phyloP scores from a whole-genome alignment of 2,888 invertebrate species.

The Cryptus armator region DNA sequence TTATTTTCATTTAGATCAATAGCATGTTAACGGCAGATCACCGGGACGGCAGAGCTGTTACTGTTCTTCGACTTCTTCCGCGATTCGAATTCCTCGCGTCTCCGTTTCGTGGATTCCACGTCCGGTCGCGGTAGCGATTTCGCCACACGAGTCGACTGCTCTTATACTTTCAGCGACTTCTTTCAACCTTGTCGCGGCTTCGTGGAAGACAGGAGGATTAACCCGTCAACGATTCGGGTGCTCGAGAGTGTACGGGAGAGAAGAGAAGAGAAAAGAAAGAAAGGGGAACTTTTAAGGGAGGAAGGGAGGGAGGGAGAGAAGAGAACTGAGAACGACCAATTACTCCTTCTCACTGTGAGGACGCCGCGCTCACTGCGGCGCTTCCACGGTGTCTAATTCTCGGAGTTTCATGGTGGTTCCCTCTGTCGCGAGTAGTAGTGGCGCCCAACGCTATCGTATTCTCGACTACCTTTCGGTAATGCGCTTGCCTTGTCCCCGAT shows the following conservation, averaged over 20 bases:
- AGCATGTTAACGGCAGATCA: not conserved
- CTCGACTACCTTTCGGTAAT: constrained; percentile 80
- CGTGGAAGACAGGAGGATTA: constrained; percentile 83
- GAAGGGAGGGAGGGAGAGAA: constrained; percentile 9
- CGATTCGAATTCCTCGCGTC: constrained; percentile 55
- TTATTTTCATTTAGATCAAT: not conserved
- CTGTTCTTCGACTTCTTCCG: constrained; percentile 35
- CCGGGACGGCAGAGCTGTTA: constrained; percentile 6
- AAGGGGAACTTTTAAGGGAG: not conserved
- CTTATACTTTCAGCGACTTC: constrained; percentile 55
- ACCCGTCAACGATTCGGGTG: constrained; percentile 82
- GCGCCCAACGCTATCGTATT: constrained; percentile 70
- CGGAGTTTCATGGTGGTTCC: constrained; percentile 72
- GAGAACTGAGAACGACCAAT: constrained; percentile 59
- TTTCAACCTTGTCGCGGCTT: constrained; percentile 70
- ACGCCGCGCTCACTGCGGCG: constrained; percentile 28
- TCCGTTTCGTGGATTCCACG: constrained; percentile 62
- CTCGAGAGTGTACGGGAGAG: constrained; percentile 46
- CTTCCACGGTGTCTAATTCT: constrained; percentile 75
- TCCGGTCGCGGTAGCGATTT: constrained; percentile 41
- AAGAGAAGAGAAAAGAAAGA: constrained; percentile 27
- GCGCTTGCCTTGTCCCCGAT: constrained; percentile 83
- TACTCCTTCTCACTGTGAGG: constrained; percentile 60
- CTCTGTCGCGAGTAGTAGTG: constrained; percentile 60
- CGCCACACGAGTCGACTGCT: constrained; percentile 4